phyloP scores from a whole-genome alignment of 2,888 invertebrate genomes.

The Hypomecis atomaria region DNA sequence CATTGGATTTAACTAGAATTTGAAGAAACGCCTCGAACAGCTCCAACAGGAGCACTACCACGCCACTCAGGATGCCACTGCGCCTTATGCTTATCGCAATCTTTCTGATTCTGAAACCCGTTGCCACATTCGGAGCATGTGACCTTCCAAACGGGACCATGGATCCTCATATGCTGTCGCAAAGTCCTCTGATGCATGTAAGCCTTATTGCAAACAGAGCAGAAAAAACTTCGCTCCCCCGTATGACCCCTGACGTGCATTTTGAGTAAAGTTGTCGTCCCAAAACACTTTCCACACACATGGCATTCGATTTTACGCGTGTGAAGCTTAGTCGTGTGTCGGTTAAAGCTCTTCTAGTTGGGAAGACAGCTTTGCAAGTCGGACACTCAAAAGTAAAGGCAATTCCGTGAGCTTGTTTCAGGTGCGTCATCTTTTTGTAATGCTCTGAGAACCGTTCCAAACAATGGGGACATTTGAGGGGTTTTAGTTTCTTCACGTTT shows the following conservation, averaged over 20 bases:
- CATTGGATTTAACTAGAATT: conserved; percentile 17
- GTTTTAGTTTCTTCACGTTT: conserved; percentile 69
- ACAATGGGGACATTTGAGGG: conserved; percentile 76
- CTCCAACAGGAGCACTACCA: conserved; percentile 65
- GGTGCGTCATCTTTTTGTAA: conserved; percentile 76
- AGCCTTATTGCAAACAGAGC: conserved; percentile 70
- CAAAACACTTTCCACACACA: conserved; percentile 75
- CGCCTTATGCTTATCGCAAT: conserved; percentile 73
- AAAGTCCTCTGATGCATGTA: conserved; percentile 77
- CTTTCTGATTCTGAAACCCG: conserved; percentile 70
- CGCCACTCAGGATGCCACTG: conserved; percentile 77
- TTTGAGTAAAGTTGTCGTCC: conserved; percentile 68
- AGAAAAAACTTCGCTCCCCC: conserved; percentile 74
- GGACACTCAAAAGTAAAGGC: conserved; percentile 72
- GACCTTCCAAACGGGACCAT: conserved; percentile 69
- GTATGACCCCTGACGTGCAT: conserved; percentile 75
- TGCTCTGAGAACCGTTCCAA: conserved; percentile 76
- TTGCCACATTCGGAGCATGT: conserved; percentile 70
- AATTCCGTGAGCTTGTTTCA: conserved; percentile 73
- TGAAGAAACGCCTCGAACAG: conserved; percentile 54
- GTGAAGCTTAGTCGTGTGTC: conserved; percentile 74
- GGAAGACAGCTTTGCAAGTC: conserved; percentile 65
- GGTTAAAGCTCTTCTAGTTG: conserved; percentile 70
- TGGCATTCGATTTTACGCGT: conserved; percentile 75
- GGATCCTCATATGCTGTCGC: conserved; percentile 74